Conservation (phyloP, 37 sponge, comb jelly and placozoan species). For the Ianthella basta region DNA sequence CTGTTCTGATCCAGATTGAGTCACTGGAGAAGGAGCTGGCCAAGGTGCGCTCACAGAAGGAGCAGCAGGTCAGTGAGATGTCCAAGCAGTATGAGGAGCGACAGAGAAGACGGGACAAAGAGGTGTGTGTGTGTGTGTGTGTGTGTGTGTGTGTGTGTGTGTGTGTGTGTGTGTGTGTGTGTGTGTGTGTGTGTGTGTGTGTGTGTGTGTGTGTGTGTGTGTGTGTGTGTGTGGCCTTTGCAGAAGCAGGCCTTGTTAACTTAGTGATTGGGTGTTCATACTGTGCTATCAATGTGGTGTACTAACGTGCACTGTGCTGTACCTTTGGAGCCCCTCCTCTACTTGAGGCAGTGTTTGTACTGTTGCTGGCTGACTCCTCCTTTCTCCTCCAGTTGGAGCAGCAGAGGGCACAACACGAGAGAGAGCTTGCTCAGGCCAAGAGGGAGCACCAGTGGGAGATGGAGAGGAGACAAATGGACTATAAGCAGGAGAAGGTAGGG, state of each 20-base stretch:
- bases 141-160: slow-evolving; percentile 28
- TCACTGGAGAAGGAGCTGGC: slow-evolving; percentile 3
- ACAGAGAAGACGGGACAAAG: slow-evolving; percentile 2
- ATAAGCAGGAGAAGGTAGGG: slow-evolving; percentile 8
- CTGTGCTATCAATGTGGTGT: too few relatives aligned
- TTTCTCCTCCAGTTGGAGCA: background rate
- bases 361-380: too few relatives aligned
- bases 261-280: too few relatives aligned
- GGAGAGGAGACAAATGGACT: background rate
- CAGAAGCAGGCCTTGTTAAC: too few relatives aligned
- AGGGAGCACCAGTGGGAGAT: slow-evolving; percentile 6
- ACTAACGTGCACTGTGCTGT: too few relatives aligned
- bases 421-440: background rate
- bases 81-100: background rate
- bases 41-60: background rate
- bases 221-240: background rate
- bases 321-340: background rate
- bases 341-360: background rate
- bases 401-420: background rate
- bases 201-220: background rate
- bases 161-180: background rate
- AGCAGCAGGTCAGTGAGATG: background rate
- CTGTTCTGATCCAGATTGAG: background rate
- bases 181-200: background rate
- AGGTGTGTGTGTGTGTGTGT: slow-evolving; percentile 17